A percentile compares a stretch with the other conserved stretches of the same genome.
These are phyloP conservation scores for Petaurus breviceps DNA, from an alignment of 2,113 vertebrate genomes.

Conservation along the genomic window DNA sequence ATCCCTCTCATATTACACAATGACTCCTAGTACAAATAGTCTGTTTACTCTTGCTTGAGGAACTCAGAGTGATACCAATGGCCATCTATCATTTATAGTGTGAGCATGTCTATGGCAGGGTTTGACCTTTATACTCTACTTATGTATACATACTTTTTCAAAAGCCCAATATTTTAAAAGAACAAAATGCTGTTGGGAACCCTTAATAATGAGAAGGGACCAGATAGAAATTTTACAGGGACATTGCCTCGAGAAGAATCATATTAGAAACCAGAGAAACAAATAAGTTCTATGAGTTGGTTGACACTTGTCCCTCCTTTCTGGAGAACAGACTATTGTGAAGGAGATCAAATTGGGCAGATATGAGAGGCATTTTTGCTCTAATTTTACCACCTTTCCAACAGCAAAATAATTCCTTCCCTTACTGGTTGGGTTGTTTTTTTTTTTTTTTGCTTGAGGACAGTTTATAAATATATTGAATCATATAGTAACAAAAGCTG, in stretches of 20 bases:
- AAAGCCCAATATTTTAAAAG: constrained; percentile 50
- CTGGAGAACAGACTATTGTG: neutral
- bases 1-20: constrained; percentile 20
- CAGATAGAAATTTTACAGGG: neutral
- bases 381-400: constrained; percentile 52
- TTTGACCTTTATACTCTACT: constrained; percentile 52
- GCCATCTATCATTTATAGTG: constrained; percentile 48
- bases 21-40: neutral
- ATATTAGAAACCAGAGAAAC: neutral
- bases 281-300: neutral
- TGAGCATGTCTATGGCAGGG: constrained; percentile 32
- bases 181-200: constrained; percentile 46
- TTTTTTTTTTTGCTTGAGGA: neutral
- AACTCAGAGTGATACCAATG: neutral
- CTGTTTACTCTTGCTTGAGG: constrained; percentile 51
- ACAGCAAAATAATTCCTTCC: constrained; percentile 5
- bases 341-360: neutral
- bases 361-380: constrained; percentile 38
- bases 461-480: constrained; percentile 29
- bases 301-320: neutral
- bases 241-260: neutral
- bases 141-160: constrained; percentile 45
- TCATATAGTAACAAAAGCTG: neutral
- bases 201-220: neutral
- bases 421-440: too few relatives aligned